phyloP scores from a whole-genome alignment of 2,888 invertebrate genomes.

The Clunio marinus region DNA sequence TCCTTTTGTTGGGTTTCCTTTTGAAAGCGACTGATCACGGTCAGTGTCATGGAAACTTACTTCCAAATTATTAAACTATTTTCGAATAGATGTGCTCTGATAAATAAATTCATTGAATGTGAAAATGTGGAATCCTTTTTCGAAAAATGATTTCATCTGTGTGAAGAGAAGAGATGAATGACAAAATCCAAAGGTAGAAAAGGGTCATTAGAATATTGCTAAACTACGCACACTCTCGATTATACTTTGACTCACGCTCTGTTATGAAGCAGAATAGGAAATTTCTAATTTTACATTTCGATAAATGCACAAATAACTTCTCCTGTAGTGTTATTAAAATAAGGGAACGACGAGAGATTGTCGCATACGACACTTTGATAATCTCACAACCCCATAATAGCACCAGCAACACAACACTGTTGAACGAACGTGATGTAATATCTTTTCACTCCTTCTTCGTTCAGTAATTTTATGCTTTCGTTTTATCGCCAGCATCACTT shows the following conservation, averaged over 20 bases:
- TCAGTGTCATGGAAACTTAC: too few relatives aligned
- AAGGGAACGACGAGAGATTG: too few relatives aligned
- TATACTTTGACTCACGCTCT: too few relatives aligned
- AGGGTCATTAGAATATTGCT: background rate
- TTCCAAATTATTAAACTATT: too few relatives aligned
- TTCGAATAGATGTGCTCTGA: too few relatives aligned
- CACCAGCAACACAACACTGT: background rate
- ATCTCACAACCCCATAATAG: background rate
- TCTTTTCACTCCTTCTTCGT: background rate
- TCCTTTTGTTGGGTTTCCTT: too few relatives aligned
- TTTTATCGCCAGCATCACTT: background rate
- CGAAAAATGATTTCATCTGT: background rate
- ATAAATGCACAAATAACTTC: background rate
- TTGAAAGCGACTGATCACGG: too few relatives aligned
- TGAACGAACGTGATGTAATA: conserved; percentile 31
- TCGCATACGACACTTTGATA: background rate
- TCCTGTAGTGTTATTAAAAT: too few relatives aligned
- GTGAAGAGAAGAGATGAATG: background rate
- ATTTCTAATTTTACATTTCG: background rate
- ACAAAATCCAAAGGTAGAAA: background rate
- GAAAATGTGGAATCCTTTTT: too few relatives aligned
- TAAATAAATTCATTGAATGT: background rate
- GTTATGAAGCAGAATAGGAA: too few relatives aligned
- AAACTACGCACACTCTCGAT: background rate
- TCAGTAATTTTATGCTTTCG: background rate